Base-by-base conservation (phyloP, 2,113 vertebrate genomes). In the Myotis brandtii region DNA sequence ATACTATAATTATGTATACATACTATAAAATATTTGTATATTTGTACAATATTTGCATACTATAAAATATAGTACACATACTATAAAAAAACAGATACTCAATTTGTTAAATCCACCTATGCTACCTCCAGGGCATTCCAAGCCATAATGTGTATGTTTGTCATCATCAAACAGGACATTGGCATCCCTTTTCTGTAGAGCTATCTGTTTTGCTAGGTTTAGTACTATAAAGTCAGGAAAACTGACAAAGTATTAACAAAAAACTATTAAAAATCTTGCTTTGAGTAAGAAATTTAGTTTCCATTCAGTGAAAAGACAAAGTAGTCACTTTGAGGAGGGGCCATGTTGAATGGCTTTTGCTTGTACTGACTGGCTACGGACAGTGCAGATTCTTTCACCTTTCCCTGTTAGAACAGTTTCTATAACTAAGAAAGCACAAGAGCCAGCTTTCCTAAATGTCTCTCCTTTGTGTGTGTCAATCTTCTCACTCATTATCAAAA, bases 241-340 rank as follows among this genome's bases (percentile, higher is more conserved):
- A 81, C 7, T 46, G 13, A 85, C 85, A 72, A 9, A 21, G 2
- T 83, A 73, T 86, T 79, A 54, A 85, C 10, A 69, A 86, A 84
- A 84, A 76, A 7, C n/a, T 40, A n/a, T 56, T 88, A 59, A 62
- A 62, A 62, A 62, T 27, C 1, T 10, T 62, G 59, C 59, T 62
- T 62, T 62, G 59, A 86, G 67, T 75, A 95, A 93, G 66, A 92
- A 93, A 85, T 67, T 52, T 72, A 81, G 88, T 85, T 94, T 91
- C 54, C n/a, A 85, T 85, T 91, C 59, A 88, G 1, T 62, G 76
- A 85, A 7, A 91, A 2, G 17, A 73, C 4, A 85, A 85, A 21
- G 54, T 64, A 91, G 30, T 5, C 40, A 67, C 67, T 91, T 17
- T 62, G 59, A 95, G 72, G 11, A 82, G 23, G 76, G 80, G 23